Conservation (phyloP, 2,113 vertebrate species). For the Sigmodon hispidus region DNA sequence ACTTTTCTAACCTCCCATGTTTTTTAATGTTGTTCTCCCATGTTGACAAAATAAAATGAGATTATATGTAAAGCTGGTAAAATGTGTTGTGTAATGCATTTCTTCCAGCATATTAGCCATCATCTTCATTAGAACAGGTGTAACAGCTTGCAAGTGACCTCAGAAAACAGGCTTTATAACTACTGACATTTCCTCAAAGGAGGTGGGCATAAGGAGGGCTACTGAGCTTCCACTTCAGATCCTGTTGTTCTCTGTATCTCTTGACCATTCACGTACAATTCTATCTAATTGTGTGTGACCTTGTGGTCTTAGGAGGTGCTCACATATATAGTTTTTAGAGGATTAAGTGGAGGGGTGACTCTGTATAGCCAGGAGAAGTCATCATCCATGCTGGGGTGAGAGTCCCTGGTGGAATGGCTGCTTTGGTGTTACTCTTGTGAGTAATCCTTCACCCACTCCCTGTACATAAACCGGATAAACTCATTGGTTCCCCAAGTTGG, state of each 20-base stretch:
- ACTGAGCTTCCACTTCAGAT: not conserved
- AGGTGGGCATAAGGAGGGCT: not conserved
- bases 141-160: not conserved
- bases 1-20: slow-evolving; percentile 29
- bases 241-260: not conserved
- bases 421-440: not conserved
- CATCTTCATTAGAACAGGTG: not conserved
- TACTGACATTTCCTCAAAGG: not conserved
- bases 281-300: not conserved
- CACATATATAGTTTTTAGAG: not conserved
- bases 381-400: not conserved
- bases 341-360: not conserved
- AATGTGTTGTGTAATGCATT: not conserved
- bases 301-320: not conserved
- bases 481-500: not conserved
- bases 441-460: too few species aligned
- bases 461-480: not conserved
- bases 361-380: not conserved
- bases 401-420: not conserved
- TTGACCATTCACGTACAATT: not conserved
- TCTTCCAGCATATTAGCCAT: not conserved
- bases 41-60: not conserved
- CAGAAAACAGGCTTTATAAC: too few species aligned
- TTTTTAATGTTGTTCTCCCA: too few species aligned
- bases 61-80: slow-evolving; percentile 30